Evolutionary conservation across 2,888 invertebrate species (phyloP), one percentile per base, ranked within the genome.

Genomic region (Trilocha varians): DNA sequence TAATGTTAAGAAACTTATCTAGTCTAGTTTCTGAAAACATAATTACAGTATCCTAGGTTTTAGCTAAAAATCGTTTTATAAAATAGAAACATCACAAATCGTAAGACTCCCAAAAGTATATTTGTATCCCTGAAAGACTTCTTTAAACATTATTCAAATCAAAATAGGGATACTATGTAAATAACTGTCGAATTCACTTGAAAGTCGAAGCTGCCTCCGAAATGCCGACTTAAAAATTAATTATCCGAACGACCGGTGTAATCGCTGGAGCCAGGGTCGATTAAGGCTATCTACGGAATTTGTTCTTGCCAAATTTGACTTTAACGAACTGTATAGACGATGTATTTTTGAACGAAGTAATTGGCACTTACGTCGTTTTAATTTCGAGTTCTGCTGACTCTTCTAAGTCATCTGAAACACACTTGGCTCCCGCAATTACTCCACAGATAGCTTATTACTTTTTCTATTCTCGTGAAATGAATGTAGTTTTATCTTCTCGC

Each of bases 181-280:
- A 80, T 78, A 70, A 65, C 59, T 70, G 72, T 68, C 57, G 64
- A 75, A 78, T 77, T 78, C 70, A 69, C 65, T 77, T 65, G 65
- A 66, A 75, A 76, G 65, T 72, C 70, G 65, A 72, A 69, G 73
- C 64, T 69, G 69, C 61, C 62, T 71, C 65, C 55, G 65, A 70
- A 72, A 78, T 67, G 69, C 70, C 62, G 84, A 80, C 80, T 85
- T 85, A 82, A 86, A 86, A 86, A 85, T 86, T 86, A 85, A 87
- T 87, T 85, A 86, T 74, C 77, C 78, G 74, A 78, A 84, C 76
- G 76, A 82, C 82, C 79, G 78, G 78, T 78, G 78, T 85, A 85
- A 85, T 82, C 78, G 72, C 64, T 61, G 67, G 62, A 70, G 70
- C 70, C 75, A 67, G 66, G 62, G 63, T 57, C 68, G 73, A 78